Evolutionary conservation across 1,140 invertebrate genomes (phyloP).

Genomic region (Metopolophium dirhodum): DNA sequence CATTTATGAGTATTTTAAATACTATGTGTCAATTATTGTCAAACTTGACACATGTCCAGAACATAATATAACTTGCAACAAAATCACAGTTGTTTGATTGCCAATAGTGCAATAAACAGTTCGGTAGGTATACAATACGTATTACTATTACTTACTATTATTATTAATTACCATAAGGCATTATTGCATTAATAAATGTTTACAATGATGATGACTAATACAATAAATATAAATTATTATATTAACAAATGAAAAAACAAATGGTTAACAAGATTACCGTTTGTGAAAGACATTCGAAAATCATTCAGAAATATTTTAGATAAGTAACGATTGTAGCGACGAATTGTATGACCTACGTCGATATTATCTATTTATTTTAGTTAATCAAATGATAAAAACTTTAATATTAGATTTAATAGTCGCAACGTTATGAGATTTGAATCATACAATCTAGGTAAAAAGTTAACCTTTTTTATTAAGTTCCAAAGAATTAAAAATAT

Average conservation of each 20-base stretch:
- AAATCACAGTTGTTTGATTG: not conserved
- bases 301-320: not conserved
- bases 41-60: conserved; percentile 27
- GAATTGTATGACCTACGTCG: not conserved
- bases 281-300: too few species aligned
- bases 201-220: not conserved
- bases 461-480: too few species aligned
- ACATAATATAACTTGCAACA: not conserved
- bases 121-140: not conserved
- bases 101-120: not conserved
- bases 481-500: not conserved
- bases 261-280: not conserved
- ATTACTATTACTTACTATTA: too few species aligned
- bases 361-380: not conserved
- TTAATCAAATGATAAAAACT: not conserved
- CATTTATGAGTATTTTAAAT: conserved; percentile 1
- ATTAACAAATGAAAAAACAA: not conserved
- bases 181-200: not conserved
- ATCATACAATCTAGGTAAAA: too few species aligned
- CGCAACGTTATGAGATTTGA: too few species aligned
- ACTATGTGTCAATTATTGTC: not conserved
- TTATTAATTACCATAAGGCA: not conserved
- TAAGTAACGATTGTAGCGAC: not conserved
- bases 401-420: too few species aligned
- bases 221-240: not conserved